Conservation (phyloP, 2,797 vertebrate genomes). For the Apogon talboti region DNA sequence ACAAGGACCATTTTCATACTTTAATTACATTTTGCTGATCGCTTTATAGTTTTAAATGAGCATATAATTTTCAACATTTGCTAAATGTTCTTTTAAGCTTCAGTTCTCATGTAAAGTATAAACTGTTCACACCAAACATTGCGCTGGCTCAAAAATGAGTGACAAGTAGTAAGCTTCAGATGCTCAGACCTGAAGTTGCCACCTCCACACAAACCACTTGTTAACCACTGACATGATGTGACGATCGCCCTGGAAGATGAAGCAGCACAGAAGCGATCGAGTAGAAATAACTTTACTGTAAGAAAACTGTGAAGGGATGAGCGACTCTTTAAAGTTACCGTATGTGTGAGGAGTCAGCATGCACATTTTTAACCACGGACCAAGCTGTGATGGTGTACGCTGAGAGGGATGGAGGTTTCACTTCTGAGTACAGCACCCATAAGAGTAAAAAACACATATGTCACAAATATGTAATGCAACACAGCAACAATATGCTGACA, state of each 20-base stretch:
- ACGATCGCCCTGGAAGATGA: slow-evolving; percentile 1
- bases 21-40: no score
- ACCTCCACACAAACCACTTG: slow-evolving; percentile 47
- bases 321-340: slow-evolving; percentile 3
- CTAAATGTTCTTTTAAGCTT: background rate
- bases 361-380: slow-evolving; percentile 32
- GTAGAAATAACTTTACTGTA: slow-evolving; percentile 35
- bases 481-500: background rate
- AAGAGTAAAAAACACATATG: background rate
- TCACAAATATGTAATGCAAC: rapidly evolving
- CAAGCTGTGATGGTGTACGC: background rate
- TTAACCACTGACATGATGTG: slow-evolving; percentile 1
- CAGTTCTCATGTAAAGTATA: no score
- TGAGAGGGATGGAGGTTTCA: background rate
- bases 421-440: slow-evolving; percentile 6
- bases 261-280: slow-evolving; percentile 7
- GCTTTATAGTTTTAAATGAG: no score
- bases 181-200: background rate
- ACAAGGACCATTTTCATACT: no score
- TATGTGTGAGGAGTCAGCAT: slow-evolving; percentile 12
- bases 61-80: background rate
- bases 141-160: background rate
- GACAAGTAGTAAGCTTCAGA: background rate
- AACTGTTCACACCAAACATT: no score
- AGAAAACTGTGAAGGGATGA: slow-evolving; percentile 42